These are phyloP conservation scores for Micrastur ruficollis DNA, from an alignment of 2,797 vertebrate genomes.

Conservation along the genomic window DNA sequence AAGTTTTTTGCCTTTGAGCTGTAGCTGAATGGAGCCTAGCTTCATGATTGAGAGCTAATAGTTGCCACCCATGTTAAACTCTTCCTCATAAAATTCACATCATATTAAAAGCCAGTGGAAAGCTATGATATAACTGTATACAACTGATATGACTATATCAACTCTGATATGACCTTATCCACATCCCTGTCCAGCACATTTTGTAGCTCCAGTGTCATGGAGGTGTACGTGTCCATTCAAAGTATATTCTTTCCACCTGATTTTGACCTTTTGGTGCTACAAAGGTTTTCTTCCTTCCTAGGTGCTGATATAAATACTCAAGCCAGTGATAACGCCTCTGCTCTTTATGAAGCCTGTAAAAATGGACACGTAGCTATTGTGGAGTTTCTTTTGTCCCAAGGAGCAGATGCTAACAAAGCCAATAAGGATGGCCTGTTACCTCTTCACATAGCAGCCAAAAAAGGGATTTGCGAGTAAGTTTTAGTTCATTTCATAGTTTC, in stretches of 20 bases:
- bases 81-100: not conserved
- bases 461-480: constrained; percentile 85
- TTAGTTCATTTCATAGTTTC: not conserved
- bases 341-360: constrained; percentile 89
- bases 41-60: not conserved
- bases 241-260: not conserved
- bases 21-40: not conserved
- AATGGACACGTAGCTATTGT: constrained; percentile 82
- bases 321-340: constrained; percentile 85
- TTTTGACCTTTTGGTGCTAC: not conserved
- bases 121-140: not conserved
- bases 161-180: not conserved
- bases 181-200: not conserved
- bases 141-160: not conserved
- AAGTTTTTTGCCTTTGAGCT: not conserved
- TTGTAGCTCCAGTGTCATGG: not conserved
- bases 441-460: constrained; percentile 88
- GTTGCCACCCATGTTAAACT: not conserved
- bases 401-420: constrained; percentile 90
- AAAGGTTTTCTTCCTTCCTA: constrained; percentile 47
- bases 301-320: constrained; percentile 91
- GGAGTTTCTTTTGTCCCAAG: constrained; percentile 84
- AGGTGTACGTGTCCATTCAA: not conserved
- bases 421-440: constrained; percentile 86
- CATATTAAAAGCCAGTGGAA: not conserved